Evolutionary conservation across 2,888 invertebrate genomes (phyloP).

Genomic region (Scaptomyza polygonia): DNA sequence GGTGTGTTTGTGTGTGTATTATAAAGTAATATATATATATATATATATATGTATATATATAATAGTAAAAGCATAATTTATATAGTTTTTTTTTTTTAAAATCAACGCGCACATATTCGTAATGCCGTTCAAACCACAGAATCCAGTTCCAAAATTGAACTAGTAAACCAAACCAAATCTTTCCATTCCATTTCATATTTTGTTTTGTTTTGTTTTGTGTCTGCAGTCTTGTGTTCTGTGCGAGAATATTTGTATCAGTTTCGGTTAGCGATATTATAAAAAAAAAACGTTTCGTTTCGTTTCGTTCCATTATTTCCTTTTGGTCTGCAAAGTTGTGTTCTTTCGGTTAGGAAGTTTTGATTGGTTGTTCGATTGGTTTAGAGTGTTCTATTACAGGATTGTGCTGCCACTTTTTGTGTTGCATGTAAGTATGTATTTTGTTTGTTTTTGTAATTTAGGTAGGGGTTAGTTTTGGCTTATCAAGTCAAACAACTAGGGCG

Average conservation of each 20-base stretch:
- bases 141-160: conserved; percentile 46
- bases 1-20: conserved; percentile 21
- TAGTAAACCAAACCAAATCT: conserved; percentile 35
- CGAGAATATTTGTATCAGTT: conserved; percentile 4
- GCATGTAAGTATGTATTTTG: too few species aligned
- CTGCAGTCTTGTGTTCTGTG: conserved; percentile 29
- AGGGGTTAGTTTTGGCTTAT: conserved; percentile 35
- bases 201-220: conserved; percentile 13
- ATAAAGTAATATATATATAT: conserved; percentile 25
- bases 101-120: conserved; percentile 37
- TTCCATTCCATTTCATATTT: conserved; percentile 20
- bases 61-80: conserved; percentile 60
- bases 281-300: not conserved
- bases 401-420: conserved; percentile 4
- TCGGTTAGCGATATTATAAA: not conserved
- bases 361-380: conserved; percentile 29
- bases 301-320: conserved; percentile 10
- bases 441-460: conserved; percentile 10
- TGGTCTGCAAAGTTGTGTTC: conserved; percentile 48
- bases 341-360: conserved; percentile 18
- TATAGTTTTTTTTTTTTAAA: conserved; percentile 40
- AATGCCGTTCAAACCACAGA: conserved; percentile 47
- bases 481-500: conserved; percentile 47
- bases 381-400: conserved; percentile 14
- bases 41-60: conserved; percentile 1